Evolutionary conservation across 2,888 invertebrate genomes (phyloP).

Genomic region (Cheilosia scutellata): DNA sequence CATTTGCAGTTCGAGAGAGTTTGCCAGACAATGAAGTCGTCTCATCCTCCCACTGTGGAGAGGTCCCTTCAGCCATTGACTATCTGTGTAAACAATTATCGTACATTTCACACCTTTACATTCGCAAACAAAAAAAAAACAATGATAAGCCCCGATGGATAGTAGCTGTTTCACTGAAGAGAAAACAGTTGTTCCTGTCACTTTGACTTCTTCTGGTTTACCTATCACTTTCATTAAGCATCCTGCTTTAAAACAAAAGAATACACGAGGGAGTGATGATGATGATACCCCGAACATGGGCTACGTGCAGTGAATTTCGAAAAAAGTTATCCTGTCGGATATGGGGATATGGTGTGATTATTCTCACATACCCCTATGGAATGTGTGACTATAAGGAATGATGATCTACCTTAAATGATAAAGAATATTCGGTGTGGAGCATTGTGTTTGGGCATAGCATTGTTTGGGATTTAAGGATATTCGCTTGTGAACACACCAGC

Average conservation of each 20-base stretch:
- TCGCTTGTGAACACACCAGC: background rate
- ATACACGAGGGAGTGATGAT: too few relatives aligned
- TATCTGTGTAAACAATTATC: too few relatives aligned
- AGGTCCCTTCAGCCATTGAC: too few relatives aligned
- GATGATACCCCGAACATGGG: too few relatives aligned
- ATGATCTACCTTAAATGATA: background rate
- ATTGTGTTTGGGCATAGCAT: background rate
- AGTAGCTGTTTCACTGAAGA: too few relatives aligned
- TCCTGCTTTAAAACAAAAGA: too few relatives aligned
- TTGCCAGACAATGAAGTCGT: background rate
- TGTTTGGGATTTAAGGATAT: background rate
- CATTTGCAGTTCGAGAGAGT: background rate
- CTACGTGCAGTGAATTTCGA: constrained; percentile 30
- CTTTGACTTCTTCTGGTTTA: too few relatives aligned
- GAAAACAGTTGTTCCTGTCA: too few relatives aligned
- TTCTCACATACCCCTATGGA: background rate
- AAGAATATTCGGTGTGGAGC: background rate
- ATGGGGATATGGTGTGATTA: background rate
- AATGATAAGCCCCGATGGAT: too few relatives aligned
- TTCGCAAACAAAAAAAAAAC: too few relatives aligned
- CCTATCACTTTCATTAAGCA: too few relatives aligned
- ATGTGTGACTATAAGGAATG: background rate
- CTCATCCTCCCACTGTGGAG: background rate
- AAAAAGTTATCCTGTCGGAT: background rate
- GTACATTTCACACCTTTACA: too few relatives aligned